phyloP scores from a whole-genome alignment of 2,113 vertebrate genomes.

The Orcinus orca region DNA sequence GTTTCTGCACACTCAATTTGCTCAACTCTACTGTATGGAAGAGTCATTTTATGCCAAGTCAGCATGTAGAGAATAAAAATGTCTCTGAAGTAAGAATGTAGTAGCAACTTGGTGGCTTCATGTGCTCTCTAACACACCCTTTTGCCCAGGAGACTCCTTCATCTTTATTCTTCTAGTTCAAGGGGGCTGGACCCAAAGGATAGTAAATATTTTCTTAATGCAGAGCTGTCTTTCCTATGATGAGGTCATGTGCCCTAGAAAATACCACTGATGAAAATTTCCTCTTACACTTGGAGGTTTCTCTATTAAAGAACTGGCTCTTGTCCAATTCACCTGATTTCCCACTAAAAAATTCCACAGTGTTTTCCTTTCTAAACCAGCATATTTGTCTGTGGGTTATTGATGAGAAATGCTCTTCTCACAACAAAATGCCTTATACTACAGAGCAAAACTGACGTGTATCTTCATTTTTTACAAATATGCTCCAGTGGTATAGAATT shows the following conservation, averaged over 20 bases:
- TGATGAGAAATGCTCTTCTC: not conserved
- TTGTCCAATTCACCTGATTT: not conserved
- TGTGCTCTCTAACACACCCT: not conserved
- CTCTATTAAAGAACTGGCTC: not conserved
- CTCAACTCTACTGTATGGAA: not conserved
- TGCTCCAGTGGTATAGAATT: not conserved
- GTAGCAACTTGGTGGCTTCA: not conserved
- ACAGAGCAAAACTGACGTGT: not conserved
- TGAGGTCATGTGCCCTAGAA: not conserved
- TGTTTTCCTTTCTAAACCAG: not conserved
- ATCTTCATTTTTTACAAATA: conserved; percentile 25
- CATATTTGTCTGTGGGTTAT: not conserved
- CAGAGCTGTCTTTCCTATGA: not conserved
- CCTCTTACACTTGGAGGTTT: not conserved
- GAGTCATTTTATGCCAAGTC: not conserved
- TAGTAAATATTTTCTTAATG: not conserved
- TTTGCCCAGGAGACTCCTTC: not conserved
- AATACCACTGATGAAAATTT: not conserved
- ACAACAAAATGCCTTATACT: not conserved
- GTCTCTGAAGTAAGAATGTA: not conserved
- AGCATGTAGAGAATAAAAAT: not conserved
- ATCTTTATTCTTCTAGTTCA: not conserved
- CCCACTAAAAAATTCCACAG: not conserved
- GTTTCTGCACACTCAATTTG: not conserved
- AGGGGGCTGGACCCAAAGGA: not conserved